Evolutionary conservation across 2,797 vertebrate species (phyloP).

Genomic region (Ambastaia sidthimunki): DNA sequence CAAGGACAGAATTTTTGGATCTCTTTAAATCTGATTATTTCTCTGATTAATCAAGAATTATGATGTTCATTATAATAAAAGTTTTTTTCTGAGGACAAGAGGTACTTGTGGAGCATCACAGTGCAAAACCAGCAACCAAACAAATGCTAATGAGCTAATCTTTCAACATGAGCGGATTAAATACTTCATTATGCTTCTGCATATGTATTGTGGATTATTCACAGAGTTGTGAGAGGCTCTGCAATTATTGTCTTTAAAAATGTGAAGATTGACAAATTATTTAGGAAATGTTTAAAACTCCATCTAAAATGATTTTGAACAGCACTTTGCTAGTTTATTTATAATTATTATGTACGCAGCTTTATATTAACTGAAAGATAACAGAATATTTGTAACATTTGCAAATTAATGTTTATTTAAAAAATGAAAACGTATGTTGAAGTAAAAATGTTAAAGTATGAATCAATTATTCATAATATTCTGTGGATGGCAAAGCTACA

Average conservation of each 20-base stretch:
- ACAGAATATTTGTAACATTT: no score
- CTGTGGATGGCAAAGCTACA: not conserved
- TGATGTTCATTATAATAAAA: not conserved
- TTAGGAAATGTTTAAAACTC: no score
- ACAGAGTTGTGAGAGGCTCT: not conserved
- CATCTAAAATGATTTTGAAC: no score
- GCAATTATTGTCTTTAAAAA: not conserved
- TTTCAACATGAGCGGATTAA: conserved; percentile 23
- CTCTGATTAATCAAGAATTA: conserved; percentile 2
- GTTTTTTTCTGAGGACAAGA: not conserved
- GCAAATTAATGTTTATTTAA: no score
- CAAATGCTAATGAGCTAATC: conserved; percentile 9
- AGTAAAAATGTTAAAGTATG: not conserved
- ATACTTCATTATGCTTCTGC: conserved; percentile 6
- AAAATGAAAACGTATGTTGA: no score
- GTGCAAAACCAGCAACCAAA: not conserved
- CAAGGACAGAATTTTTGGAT: no score
- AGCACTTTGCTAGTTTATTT: no score
- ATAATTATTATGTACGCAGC: no score
- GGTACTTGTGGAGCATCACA: conserved; percentile 2
- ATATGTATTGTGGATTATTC: conserved; percentile 15
- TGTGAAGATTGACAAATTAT: no score
- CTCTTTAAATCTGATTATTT: not conserved
- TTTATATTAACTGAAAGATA: no score
- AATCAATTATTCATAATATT: not conserved